Percentiles rank a stretch among this genome's conserved stretches.
Conservation (phyloP, 2,113 vertebrate genomes). For the Hiodon tergisus region DNA sequence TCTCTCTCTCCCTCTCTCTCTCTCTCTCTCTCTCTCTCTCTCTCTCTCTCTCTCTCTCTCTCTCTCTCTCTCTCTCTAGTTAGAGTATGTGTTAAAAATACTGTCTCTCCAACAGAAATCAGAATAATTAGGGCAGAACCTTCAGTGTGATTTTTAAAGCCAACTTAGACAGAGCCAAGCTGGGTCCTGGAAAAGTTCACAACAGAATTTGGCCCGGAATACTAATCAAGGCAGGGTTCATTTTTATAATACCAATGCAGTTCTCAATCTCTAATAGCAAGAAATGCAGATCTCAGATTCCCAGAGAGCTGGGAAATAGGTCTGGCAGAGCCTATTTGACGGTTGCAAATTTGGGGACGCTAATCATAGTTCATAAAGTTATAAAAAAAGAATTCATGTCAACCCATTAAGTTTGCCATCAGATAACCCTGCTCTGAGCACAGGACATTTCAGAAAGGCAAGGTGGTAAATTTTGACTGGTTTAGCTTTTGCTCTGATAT, state of each 20-base stretch:
- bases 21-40: no score
- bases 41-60: no score
- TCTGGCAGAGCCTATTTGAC: background rate
- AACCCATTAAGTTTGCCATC: no score
- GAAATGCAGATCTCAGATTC: slow-evolving; percentile 11
- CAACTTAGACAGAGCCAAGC: slow-evolving; percentile 15
- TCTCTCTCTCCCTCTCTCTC: no score
- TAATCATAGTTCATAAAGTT: slow-evolving; percentile 11
- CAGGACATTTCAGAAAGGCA: slow-evolving; percentile 8
- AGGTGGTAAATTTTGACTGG: background rate
- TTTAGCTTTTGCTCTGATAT: background rate
- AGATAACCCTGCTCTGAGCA: slow-evolving; percentile 3
- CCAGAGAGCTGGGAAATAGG: background rate
- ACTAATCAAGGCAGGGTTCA: slow-evolving; percentile 25
- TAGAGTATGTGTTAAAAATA: background rate
- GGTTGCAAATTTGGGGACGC: slow-evolving; percentile 11
- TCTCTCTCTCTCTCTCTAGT: no score
- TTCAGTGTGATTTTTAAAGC: background rate
- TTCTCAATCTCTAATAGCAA: slow-evolving; percentile 22
- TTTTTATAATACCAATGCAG: slow-evolving; percentile 28
- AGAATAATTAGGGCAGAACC: slow-evolving; percentile 11
- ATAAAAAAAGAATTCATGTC: background rate
- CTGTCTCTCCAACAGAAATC: background rate
- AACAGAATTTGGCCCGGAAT: slow-evolving; percentile 27
- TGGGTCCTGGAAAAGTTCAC: slow-evolving; percentile 9